Percentiles rank a stretch among this genome's conserved stretches.
Evolutionary conservation across 2,888 invertebrate genomes (phyloP).

Genomic region (Parochlus steinenii): DNA sequence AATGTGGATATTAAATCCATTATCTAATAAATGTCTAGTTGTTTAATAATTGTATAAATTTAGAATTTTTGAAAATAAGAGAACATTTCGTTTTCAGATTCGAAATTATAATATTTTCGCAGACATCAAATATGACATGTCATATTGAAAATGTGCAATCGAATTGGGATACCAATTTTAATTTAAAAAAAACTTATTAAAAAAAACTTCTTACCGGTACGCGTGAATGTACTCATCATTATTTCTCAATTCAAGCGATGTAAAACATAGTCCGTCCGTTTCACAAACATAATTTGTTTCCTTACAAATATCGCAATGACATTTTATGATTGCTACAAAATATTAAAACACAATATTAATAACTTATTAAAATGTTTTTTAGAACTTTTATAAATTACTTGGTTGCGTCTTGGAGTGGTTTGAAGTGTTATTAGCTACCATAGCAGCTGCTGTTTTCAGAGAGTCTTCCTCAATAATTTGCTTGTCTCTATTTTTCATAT

Average conservation of each 20-base stretch:
- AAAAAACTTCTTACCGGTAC: conserved; percentile 50
- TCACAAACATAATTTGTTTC: conserved; percentile 65
- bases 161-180: conserved; percentile 8
- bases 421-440: too few relatives aligned
- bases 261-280: conserved; percentile 80
- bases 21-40: too few relatives aligned
- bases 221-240: conserved; percentile 41
- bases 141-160: background rate
- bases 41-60: background rate
- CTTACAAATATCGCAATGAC: conserved; percentile 66
- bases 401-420: too few relatives aligned
- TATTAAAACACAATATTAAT: conserved; percentile 4
- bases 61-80: background rate
- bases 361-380: background rate
- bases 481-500: too few relatives aligned
- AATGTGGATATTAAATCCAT: too few relatives aligned
- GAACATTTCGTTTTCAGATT: conserved; percentile 17
- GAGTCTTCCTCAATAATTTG: too few relatives aligned
- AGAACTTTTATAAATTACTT: conserved; percentile 1
- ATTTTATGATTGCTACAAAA: conserved; percentile 38
- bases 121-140: conserved; percentile 2
- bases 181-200: conserved; percentile 6
- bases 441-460: too few relatives aligned
- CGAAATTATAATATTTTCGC: background rate
- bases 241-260: conserved; percentile 51